Base-by-base conservation (phyloP, 2,797 vertebrate genomes). In the Scleropages formosus region DNA sequence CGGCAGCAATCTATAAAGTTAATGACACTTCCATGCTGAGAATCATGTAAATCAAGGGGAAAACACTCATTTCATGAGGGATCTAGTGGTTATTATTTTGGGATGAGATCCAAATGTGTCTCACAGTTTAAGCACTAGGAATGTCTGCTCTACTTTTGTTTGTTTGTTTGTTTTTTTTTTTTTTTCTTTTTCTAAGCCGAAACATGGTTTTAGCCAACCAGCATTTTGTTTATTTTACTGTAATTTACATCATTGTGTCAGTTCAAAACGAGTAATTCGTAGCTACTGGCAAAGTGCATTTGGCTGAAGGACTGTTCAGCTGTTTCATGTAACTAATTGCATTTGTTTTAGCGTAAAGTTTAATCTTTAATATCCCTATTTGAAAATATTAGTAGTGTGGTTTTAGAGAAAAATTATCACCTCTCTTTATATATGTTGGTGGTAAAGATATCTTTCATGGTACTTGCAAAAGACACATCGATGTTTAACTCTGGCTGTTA, bases 291-390 rank as follows among this genome's bases (percentile, higher is more conserved):
- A 16, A 64, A 31, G 13, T 18, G 13, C 64, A 27, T 27, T 64
- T 64, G 27, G 61, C 20, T 61, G 61, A 64, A 64, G 62, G 27
- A 62, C n/a, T n/a, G n/a, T n/a, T n/a, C n/a, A n/a, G n/a, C n/a
- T n/a, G n/a, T n/a, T n/a, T n/a, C n/a, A n/a, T n/a, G n/a, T n/a
- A n/a, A n/a, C n/a, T n/a, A n/a, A n/a, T n/a, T n/a, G n/a, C n/a
- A n/a, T n/a, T n/a, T n/a, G n/a, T n/a, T n/a, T n/a, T n/a, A n/a
- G n/a, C n/a, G n/a, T n/a, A n/a, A n/a, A n/a, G n/a, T n/a, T n/a
- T n/a, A n/a, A n/a, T n/a, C n/a, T n/a, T n/a, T n/a, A n/a, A n/a
- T n/a, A n/a, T n/a, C n/a, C n/a, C n/a, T n/a, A n/a, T n/a, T n/a
- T 39, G 31, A 39, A 6, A 39, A 39, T n/a, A n/a, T n/a, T n/a